Evolutionary conservation across 1,140 invertebrate species (phyloP).

Genomic region (Hyles euphorbiae): DNA sequence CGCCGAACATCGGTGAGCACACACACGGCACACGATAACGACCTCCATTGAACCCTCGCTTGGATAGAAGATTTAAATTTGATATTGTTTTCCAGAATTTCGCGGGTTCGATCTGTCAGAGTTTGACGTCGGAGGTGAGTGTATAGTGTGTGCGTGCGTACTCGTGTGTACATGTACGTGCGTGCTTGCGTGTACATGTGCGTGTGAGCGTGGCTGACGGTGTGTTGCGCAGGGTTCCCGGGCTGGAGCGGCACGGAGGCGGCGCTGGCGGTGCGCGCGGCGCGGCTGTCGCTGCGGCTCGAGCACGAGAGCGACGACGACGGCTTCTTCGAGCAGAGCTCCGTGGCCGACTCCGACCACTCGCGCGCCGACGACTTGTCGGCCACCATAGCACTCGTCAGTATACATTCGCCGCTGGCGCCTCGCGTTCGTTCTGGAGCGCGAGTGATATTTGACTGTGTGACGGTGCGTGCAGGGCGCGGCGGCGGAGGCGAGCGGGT

Average conservation of each 20-base stretch:
- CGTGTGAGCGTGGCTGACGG: not conserved
- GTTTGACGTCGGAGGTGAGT: constrained; percentile 30
- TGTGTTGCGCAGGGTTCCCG: constrained; percentile 28
- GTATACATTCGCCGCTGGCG: not conserved
- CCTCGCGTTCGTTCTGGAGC: too few species aligned
- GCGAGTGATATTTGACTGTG: too few species aligned
- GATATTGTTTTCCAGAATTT: constrained; percentile 26
- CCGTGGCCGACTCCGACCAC: constrained; percentile 34
- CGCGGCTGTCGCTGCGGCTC: constrained; percentile 10
- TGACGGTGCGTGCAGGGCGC: constrained; percentile 18
- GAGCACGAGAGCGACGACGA: constrained; percentile 48
- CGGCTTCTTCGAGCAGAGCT: constrained; percentile 59
- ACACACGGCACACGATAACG: not conserved
- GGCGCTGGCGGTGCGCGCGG: constrained; percentile 14
- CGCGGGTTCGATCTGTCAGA: constrained; percentile 29
- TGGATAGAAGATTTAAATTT: not conserved
- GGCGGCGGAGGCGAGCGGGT: constrained; percentile 19
- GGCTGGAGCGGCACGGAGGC: constrained; percentile 29
- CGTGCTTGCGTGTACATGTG: too few species aligned
- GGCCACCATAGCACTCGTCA: not conserved
- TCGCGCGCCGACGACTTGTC: constrained; percentile 13
- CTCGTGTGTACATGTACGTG: not conserved
- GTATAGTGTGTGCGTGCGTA: constrained; percentile 3
- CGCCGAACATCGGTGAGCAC: constrained; percentile 8
- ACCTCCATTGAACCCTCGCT: not conserved